phyloP scores from a whole-genome alignment of 2,797 vertebrate species.

The Liparis tanakae region DNA sequence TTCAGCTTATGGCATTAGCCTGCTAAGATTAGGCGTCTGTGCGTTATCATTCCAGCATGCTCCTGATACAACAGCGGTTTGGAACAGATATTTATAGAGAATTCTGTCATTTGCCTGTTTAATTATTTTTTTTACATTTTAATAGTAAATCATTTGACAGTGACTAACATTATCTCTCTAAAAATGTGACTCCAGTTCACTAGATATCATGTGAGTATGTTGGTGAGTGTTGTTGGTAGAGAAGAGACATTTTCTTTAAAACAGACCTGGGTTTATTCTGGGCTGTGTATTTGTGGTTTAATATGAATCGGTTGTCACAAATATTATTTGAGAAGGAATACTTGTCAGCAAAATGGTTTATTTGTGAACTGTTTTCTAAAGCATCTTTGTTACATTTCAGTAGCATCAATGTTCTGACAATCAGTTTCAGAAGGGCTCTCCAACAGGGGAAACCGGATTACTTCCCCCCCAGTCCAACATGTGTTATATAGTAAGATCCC shows the following conservation, averaged over 20 bases:
- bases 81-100: slow-evolving; percentile 94
- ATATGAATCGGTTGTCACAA: not conserved
- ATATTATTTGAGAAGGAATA: slow-evolving; percentile 11
- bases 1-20: slow-evolving; percentile 97
- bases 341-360: slow-evolving; percentile 18
- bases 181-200: slow-evolving; percentile 31
- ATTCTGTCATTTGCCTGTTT: slow-evolving; percentile 89
- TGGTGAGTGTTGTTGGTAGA: slow-evolving; percentile 19
- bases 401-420: slow-evolving; percentile 49
- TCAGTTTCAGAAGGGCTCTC: slow-evolving; percentile 46
- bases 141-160: slow-evolving; percentile 57
- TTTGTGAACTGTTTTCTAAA: slow-evolving; percentile 25
- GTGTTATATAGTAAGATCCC: slow-evolving; percentile 46
- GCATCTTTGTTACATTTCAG: slow-evolving; percentile 11
- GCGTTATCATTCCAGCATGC: slow-evolving; percentile 96
- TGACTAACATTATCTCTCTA: slow-evolving; percentile 55
- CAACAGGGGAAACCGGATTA: slow-evolving; percentile 57
- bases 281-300: not conserved
- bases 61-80: slow-evolving; percentile 94
- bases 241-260: slow-evolving; percentile 15
- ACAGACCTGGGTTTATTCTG: not conserved
- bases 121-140: slow-evolving; percentile 85
- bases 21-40: slow-evolving; percentile 97
- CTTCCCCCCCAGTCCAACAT: slow-evolving; percentile 36
- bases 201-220: slow-evolving; percentile 2